A percentile compares a stretch with the other conserved stretches of the same genome.
These are phyloP conservation scores for Drosophila insularis DNA, from an alignment of 1,140 invertebrate species.

Conservation along the genomic window DNA sequence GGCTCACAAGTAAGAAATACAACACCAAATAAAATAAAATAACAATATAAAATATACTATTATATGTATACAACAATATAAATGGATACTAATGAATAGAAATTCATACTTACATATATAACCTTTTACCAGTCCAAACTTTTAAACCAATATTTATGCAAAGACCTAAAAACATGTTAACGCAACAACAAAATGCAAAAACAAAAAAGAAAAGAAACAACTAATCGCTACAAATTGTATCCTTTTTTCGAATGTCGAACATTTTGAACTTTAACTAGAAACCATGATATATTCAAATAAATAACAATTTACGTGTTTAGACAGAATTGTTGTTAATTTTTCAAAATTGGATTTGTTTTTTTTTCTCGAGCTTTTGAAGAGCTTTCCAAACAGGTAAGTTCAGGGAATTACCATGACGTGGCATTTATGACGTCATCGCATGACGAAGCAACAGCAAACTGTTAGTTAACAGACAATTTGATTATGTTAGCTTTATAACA, in stretches of 20 bases:
- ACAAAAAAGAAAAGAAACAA: not conserved
- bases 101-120: constrained; percentile 8
- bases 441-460: not conserved
- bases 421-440: constrained; percentile 1
- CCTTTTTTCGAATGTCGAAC: constrained; percentile 68
- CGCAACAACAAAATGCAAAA: constrained; percentile 30
- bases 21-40: constrained; percentile 48
- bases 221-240: constrained; percentile 40
- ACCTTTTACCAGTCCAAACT: not conserved
- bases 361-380: not conserved
- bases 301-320: constrained; percentile 66
- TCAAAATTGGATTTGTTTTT: not conserved
- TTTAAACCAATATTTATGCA: constrained; percentile 59
- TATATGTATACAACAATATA: constrained; percentile 23
- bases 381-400: not conserved
- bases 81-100: constrained; percentile 1
- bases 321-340: not conserved
- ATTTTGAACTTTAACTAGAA: constrained; percentile 66
- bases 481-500: not conserved
- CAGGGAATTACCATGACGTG: not conserved
- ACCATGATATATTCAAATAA: constrained; percentile 62
- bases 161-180: constrained; percentile 66
- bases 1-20: constrained; percentile 18
- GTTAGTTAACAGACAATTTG: constrained; percentile 1
- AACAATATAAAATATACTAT: constrained; percentile 26